Base-by-base conservation (phyloP, 2,113 vertebrate genomes). In the Sturnira hondurensis region DNA sequence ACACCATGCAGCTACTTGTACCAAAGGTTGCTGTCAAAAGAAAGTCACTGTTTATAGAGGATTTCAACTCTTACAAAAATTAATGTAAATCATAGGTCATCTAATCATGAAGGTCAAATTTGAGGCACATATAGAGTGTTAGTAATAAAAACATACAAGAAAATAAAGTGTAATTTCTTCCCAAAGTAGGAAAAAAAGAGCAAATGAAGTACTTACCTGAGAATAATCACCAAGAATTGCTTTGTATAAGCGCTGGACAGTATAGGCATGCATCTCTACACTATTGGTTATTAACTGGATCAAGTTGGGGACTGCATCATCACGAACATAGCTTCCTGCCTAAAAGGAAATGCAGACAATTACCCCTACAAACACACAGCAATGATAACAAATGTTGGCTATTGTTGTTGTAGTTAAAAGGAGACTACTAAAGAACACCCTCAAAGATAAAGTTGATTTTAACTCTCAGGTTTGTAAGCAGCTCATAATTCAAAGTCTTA, bases 251-350 rank as follows among this genome's bases (percentile, higher is more conserved):
- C 99, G 99, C 98, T 99, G 99, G 56, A 99, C 99, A 85, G 99
- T 99, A 97, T 99, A 99, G 88, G 99, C 99, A 80, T 99, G 99
- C 99, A 99, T 99, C 98, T 99, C 99, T 95, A 99, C 98, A 50
- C 99, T 99, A 96, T 99, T 99, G n/a, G 99, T 99, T 98, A 99
- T 99, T 91, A 99, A 99, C 98, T 99, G 99, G 97, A 99, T 99
- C 97, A 99, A 99, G 98, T 99, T 99, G 36, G 99, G 99, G 81
- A 99, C 99, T 24, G 99, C 99, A 97, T 99, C 99, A 63, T 99
- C 99, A 97, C 99, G 99, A 97, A 99, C 99, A 0, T 99, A 99
- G 98, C 99, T 99, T 96, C 99, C 99, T 96, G 99, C 99, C 99
- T 99, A 97, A 89, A 98, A 98, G 70, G 97, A 97, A 87, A 98